Base-by-base conservation (phyloP, 1,140 invertebrate genomes). In the Bombus confusus region DNA sequence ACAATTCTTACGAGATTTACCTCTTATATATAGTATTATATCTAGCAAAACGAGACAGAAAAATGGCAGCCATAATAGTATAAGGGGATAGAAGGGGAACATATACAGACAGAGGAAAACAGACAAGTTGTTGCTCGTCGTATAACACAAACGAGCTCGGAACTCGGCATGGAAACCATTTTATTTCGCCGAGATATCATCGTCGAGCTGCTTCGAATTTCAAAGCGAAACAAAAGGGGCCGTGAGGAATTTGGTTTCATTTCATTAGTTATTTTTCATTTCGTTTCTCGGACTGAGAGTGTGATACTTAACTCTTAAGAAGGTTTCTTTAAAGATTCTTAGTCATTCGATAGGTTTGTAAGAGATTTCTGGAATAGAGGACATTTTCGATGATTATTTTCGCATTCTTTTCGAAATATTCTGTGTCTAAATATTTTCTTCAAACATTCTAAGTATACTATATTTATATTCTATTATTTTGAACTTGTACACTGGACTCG, bases 1-100 rank as follows among this genome's bases (percentile, higher is more conserved):
- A 43, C 71, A n/a, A 71, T 80, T 52, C 69, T 87, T 77, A 68
- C 62, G 28, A 52, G 47, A 52, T 52, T 52, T 52, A 52, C 22
- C 1, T 52, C 47, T 52, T 52, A 52, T 52, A 52, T 52, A 52
- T 52, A 52, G 22, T 52, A 52, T 52, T 80, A 77, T 39, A 34
- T 34, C 34, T 34, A 39, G 34, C 18, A 39, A 25, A 69, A 77
- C 15, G 25, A 68, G 12, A 22, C 2, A 41, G 25, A 25, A 31
- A 83, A 15, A 79, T 22, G 22, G 8, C 37, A 47, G 37, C 12
- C 28, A 62, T n/a, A 5, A 86, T 13, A 41, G n/a, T 31, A 74
- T 18, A 31, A 25, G 13, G 8, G 8, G 25, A 25, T 9, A 31
- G 10, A 18, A 8, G 34, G 31, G 37, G 22, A 25, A 79, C 28